phyloP scores from a whole-genome alignment of 2,888 invertebrate genomes.

The Leptarthrus brevirostris region DNA sequence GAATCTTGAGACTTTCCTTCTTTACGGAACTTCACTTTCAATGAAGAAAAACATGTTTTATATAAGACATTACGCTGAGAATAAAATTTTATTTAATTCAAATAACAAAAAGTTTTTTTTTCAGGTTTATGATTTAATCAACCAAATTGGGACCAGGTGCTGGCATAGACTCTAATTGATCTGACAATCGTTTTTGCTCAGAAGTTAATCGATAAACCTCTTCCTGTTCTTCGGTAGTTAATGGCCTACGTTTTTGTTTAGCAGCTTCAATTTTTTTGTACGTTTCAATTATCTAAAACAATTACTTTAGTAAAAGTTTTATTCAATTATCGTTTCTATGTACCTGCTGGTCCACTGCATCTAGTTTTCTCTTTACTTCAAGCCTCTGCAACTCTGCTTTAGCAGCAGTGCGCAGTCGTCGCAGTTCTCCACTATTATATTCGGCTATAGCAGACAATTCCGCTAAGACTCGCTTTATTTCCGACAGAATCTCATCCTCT shows the following conservation, averaged over 20 bases:
- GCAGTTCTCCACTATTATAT: conserved; percentile 82
- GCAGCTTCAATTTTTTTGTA: conserved; percentile 84
- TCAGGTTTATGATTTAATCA: too few relatives aligned
- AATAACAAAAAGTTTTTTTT: too few relatives aligned
- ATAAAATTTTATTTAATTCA: too few relatives aligned
- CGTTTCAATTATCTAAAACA: conserved; percentile 76
- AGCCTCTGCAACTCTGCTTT: conserved; percentile 84
- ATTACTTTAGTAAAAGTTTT: not conserved
- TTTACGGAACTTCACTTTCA: too few relatives aligned
- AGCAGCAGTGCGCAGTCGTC: conserved; percentile 76
- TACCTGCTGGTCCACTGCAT: conserved; percentile 77
- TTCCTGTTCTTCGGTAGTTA: conserved; percentile 84
- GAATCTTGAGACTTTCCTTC: too few relatives aligned
- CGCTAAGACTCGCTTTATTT: conserved; percentile 88
- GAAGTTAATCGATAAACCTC: conserved; percentile 79
- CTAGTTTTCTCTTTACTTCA: conserved; percentile 80
- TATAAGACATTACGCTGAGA: not conserved
- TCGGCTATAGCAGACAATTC: conserved; percentile 81
- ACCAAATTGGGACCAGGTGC: conserved; percentile 53
- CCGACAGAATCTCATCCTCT: conserved; percentile 88
- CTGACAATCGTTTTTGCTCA: conserved; percentile 70
- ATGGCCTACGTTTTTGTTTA: conserved; percentile 83
- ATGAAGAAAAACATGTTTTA: too few relatives aligned
- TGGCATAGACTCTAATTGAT: conserved; percentile 61
- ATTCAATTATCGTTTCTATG: not conserved